Percentiles rank a stretch among this genome's conserved stretches.
Conservation (phyloP, 1,140 invertebrate species). For the Planococcus citri region DNA sequence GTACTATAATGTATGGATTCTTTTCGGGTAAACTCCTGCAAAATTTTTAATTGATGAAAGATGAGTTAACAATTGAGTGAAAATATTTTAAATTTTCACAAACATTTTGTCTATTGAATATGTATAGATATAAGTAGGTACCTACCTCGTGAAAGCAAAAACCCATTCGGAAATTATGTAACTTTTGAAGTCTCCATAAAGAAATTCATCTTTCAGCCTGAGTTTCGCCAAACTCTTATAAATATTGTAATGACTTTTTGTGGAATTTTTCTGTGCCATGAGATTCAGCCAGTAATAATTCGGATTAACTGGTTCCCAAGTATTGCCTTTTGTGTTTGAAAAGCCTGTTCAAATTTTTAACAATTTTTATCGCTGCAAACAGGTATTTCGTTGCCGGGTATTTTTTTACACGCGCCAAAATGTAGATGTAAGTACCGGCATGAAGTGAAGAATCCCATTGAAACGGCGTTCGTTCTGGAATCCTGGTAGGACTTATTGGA, state of each 20-base stretch:
- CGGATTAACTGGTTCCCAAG: slow-evolving; percentile 53
- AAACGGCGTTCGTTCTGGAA: slow-evolving; percentile 56
- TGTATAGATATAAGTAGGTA: too few relatives aligned
- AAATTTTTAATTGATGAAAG: too few relatives aligned
- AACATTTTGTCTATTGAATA: too few relatives aligned
- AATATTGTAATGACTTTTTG: slow-evolving; percentile 22
- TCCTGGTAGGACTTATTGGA: slow-evolving; percentile 38
- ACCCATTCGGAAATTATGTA: slow-evolving; percentile 17
- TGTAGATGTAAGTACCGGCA: slow-evolving; percentile 38
- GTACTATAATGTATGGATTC: neutral
- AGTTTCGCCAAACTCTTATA: slow-evolving; percentile 7
- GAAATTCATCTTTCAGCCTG: neutral
- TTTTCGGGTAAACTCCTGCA: neutral
- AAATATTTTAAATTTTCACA: too few relatives aligned
- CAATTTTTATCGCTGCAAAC: too few relatives aligned
- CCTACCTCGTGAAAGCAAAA: slow-evolving; percentile 21
- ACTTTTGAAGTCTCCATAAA: neutral
- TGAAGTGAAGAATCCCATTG: slow-evolving; percentile 51
- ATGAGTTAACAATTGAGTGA: too few relatives aligned
- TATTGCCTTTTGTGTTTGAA: slow-evolving; percentile 37
- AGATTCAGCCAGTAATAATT: slow-evolving; percentile 41
- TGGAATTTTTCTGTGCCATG: slow-evolving; percentile 24
- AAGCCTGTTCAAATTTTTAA: slow-evolving; percentile 37
- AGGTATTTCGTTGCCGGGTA: too few relatives aligned
- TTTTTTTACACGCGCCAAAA: too few relatives aligned